These are phyloP conservation scores for Rhinoderma darwinii DNA, from an alignment of 2,113 vertebrate genomes.

Conservation along the genomic window DNA sequence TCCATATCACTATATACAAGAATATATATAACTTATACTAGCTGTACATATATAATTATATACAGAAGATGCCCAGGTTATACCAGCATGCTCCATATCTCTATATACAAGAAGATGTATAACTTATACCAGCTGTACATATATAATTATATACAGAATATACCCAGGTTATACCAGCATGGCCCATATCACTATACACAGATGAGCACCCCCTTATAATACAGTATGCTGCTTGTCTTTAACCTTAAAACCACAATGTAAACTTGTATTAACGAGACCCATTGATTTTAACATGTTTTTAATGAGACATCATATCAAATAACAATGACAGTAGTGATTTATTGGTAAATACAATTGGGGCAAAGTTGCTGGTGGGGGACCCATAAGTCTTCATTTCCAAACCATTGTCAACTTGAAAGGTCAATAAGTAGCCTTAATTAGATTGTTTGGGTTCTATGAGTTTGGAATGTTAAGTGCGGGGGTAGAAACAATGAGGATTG, in stretches of 20 bases:
- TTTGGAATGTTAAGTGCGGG: slow-evolving; percentile 49
- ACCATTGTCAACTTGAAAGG: slow-evolving; percentile 53
- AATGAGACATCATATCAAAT: slow-evolving; percentile 49
- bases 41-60: too few relatives aligned
- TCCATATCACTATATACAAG: too few relatives aligned
- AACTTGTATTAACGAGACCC: background rate
- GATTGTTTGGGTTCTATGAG: slow-evolving; percentile 55
- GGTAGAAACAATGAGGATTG: slow-evolving; percentile 33
- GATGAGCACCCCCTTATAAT: background rate
- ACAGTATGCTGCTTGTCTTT: background rate
- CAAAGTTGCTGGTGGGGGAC: slow-evolving; percentile 34
- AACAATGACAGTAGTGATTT: slow-evolving; percentile 50
- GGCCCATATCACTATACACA: background rate
- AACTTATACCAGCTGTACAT: background rate
- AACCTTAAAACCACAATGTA: background rate
- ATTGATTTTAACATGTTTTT: slow-evolving; percentile 38
- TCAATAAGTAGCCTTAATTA: slow-evolving; percentile 57
- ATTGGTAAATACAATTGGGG: slow-evolving; percentile 36
- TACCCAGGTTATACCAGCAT: background rate
- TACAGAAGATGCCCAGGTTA: too few relatives aligned
- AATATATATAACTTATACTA: too few relatives aligned
- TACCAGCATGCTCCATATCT: background rate
- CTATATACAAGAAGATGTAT: background rate
- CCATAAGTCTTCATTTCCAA: slow-evolving; percentile 57
- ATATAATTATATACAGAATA: background rate